Percentiles rank a stretch among this genome's conserved stretches.
Conservation (phyloP, 2,888 invertebrate species). For the Acronicta aceris region DNA sequence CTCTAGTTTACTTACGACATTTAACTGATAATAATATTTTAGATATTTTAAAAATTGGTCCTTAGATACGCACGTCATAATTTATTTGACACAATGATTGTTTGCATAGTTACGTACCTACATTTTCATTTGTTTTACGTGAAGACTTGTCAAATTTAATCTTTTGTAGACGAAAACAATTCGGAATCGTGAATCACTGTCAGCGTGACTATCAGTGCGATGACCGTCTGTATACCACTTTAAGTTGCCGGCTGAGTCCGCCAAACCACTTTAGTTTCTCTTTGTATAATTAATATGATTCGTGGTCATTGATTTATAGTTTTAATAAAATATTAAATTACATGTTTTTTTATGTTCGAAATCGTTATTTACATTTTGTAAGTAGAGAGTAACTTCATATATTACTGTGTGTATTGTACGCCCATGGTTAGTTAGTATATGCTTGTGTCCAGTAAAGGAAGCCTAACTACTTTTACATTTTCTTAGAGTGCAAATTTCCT, state of each 20-base stretch:
- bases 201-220: constrained; percentile 4
- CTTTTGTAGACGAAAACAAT: constrained; percentile 16
- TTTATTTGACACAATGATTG: not conserved
- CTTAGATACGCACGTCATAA: not conserved
- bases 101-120: not conserved
- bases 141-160: constrained; percentile 19
- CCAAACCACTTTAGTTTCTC: not conserved
- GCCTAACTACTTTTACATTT: too few species aligned
- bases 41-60: not conserved
- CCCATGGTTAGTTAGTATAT: too few species aligned
- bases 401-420: too few species aligned
- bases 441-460: too few species aligned
- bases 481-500: too few species aligned
- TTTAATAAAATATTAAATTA: not conserved
- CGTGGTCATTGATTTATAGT: not conserved
- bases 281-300: not conserved
- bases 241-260: constrained; percentile 10
- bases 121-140: not conserved
- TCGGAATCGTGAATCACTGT: constrained; percentile 17
- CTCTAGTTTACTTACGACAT: too few species aligned
- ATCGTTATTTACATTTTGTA: too few species aligned
- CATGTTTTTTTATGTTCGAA: too few species aligned
- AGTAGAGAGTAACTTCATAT: too few species aligned
- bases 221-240: constrained; percentile 9
- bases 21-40: too few species aligned